Evolutionary conservation across 1,140 invertebrate species (phyloP), one percentile per base, ranked within the genome.

Genomic region (Sesamia nonagrioides): DNA sequence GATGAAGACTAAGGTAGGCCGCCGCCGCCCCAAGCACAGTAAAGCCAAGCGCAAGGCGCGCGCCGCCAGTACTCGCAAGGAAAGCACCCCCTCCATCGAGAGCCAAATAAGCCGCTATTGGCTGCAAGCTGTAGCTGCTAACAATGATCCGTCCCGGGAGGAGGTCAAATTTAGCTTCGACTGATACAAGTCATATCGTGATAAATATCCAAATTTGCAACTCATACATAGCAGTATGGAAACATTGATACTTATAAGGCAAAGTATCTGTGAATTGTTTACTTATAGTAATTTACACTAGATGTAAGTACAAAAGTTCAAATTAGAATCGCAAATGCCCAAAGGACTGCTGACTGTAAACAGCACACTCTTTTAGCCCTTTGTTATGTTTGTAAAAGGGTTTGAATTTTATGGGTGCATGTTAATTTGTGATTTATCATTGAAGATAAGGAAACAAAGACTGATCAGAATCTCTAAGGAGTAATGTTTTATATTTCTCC

Each of bases 61-160:
- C 91, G 86, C 93, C 90, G 84, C 92, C 92, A 48, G 94, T 95
- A 88, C 92, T 9, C 95, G 97, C 35, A 95, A 97, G 76, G 97
- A 97, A 21, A 98, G 97, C 86, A 97, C 97, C 52, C 97, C 97
- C 1, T 98, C 97, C 0, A 96, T 97, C 50, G 97, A 98, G 82
- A 98, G 97, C 80, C 97, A 97, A 88, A 92, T 97, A 8, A 96
- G 96, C 40, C 93, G 96, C 11, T 96, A 97, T 86, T 96, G 92
- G 91, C 82, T 95, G 9, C 91, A 94, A 76, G 91, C 92, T 4
- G 87, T 96, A 45, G 94, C 95, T 1, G 94, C 94, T 60, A 95
- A 94, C 68, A 92, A 91, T 21, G 91, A 93, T 69, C 89, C 87
- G 50, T 89, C 90, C 7, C 77, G 95, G 85, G 71, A 92, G 89